phyloP scores from a whole-genome alignment of 1,140 invertebrate genomes.

The Cotesia glomerata region DNA sequence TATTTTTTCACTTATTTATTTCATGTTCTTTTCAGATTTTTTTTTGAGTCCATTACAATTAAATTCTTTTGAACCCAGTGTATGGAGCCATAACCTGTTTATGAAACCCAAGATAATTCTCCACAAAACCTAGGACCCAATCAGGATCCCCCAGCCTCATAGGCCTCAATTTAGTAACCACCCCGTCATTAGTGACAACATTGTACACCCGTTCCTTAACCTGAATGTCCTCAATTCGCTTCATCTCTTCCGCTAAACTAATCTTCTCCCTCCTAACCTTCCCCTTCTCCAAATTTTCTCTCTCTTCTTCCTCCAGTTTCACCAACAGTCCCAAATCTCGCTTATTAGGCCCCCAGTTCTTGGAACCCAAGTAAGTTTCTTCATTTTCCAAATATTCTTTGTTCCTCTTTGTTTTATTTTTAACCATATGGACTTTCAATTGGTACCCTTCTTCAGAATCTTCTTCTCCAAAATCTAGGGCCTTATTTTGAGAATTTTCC shows the following conservation, averaged over 20 bases:
- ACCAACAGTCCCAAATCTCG: not conserved
- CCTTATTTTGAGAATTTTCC: too few relatives aligned
- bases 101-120: slow-evolving; percentile 45
- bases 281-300: not conserved
- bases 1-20: too few relatives aligned
- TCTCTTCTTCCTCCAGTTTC: slow-evolving; percentile 6
- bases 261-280: slow-evolving; percentile 30
- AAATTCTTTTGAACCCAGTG: not conserved
- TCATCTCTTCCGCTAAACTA: slow-evolving; percentile 15
- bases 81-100: slow-evolving; percentile 24
- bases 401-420: too few relatives aligned
- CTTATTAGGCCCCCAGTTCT: not conserved
- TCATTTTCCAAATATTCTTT: not conserved
- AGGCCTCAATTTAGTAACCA: slow-evolving; percentile 42
- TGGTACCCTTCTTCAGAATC: too few relatives aligned
- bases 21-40: too few relatives aligned
- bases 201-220: slow-evolving; percentile 39
- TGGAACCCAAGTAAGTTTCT: not conserved
- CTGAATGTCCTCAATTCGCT: slow-evolving; percentile 20
- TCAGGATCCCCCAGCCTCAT: slow-evolving; percentile 43
- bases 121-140: slow-evolving; percentile 46
- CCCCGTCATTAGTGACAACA: slow-evolving; percentile 47
- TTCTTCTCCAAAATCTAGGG: too few relatives aligned
- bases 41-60: too few relatives aligned
- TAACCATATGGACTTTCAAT: too few relatives aligned